Evolutionary conservation across 2,113 vertebrate species (phyloP).

Genomic region (Aspiorhynchus laticeps): DNA sequence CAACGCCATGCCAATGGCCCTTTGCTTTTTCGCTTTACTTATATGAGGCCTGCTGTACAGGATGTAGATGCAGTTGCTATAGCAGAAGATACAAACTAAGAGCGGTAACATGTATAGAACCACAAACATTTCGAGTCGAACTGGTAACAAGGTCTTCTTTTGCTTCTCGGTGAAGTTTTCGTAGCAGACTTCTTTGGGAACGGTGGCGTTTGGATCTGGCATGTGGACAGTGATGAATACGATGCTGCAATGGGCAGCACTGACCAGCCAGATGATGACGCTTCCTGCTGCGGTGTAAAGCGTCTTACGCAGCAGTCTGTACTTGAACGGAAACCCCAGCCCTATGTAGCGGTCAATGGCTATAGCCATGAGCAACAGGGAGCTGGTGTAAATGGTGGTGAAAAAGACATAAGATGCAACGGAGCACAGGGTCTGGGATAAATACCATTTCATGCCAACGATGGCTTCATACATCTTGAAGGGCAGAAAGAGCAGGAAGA

Average conservation of each 20-base stretch:
- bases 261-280: slow-evolving; percentile 70
- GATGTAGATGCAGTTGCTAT: slow-evolving; percentile 66
- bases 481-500: slow-evolving; percentile 76
- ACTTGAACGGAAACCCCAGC: slow-evolving; percentile 72
- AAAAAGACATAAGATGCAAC: slow-evolving; percentile 73
- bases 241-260: slow-evolving; percentile 73
- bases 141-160: slow-evolving; percentile 68
- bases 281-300: slow-evolving; percentile 47
- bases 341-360: slow-evolving; percentile 77
- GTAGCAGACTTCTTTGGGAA: slow-evolving; percentile 67
- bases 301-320: slow-evolving; percentile 62
- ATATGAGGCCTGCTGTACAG: slow-evolving; percentile 65
- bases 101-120: slow-evolving; percentile 76
- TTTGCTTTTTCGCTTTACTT: slow-evolving; percentile 62
- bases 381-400: slow-evolving; percentile 80
- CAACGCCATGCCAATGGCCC: slow-evolving; percentile 73
- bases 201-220: background rate
- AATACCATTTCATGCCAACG: slow-evolving; percentile 56
- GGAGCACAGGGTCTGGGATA: slow-evolving; percentile 67
- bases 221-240: slow-evolving; percentile 67
- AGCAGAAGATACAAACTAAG: slow-evolving; percentile 70
- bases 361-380: slow-evolving; percentile 74
- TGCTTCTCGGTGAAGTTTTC: slow-evolving; percentile 70
- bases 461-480: slow-evolving; percentile 75
- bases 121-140: slow-evolving; percentile 74